Evolutionary conservation across 2,888 invertebrate species (phyloP).

Genomic region (Apotomis capreana): DNA sequence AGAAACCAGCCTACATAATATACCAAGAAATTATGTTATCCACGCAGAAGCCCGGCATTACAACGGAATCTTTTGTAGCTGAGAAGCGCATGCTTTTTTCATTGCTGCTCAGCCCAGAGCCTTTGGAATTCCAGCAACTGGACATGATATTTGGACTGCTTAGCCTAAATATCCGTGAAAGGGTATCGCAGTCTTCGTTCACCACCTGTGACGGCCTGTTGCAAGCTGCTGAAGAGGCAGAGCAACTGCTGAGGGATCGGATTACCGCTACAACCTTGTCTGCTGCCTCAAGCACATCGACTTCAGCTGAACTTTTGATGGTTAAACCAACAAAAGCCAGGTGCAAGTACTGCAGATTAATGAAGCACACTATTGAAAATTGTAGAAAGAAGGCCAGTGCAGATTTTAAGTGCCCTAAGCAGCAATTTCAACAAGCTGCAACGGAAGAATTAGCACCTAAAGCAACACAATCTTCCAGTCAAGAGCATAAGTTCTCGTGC

Average conservation of each 20-base stretch:
- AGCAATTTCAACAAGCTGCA: not conserved
- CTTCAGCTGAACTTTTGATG: not conserved
- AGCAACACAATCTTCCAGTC: too few relatives aligned
- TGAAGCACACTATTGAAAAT: not conserved
- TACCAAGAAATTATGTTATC: too few relatives aligned
- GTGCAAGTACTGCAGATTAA: not conserved
- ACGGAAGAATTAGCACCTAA: too few relatives aligned
- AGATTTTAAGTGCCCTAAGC: not conserved
- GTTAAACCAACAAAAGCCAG: not conserved
- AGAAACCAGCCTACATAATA: too few relatives aligned
- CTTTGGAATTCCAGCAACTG: not conserved
- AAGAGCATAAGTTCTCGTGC: constrained; percentile 14
- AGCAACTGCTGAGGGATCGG: not conserved
- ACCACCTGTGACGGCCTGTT: not conserved
- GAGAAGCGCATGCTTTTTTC: not conserved
- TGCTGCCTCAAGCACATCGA: not conserved
- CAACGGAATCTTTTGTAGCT: too few relatives aligned
- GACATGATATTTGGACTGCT: constrained; percentile 10
- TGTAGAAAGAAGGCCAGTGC: not conserved
- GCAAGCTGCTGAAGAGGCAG: not conserved
- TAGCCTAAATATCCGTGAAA: not conserved
- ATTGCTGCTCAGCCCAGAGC: not conserved
- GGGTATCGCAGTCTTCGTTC: not conserved
- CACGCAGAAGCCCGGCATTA: too few relatives aligned
- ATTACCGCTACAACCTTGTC: not conserved